Evolutionary conservation across 2,113 vertebrate species (phyloP), one percentile per base, ranked within the genome.

Genomic region (Corythoichthys intestinalis): DNA sequence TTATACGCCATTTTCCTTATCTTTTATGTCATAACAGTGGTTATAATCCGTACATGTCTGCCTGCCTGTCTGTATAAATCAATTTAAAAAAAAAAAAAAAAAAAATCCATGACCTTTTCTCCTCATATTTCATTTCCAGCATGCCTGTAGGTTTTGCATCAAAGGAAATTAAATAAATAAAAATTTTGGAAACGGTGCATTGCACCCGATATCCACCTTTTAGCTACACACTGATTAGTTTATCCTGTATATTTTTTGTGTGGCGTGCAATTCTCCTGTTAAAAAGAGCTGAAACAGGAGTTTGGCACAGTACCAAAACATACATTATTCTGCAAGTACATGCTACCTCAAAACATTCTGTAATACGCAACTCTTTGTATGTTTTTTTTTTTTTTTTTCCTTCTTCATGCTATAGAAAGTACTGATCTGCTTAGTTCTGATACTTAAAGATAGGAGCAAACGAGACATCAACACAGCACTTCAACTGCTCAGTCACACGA

Each of bases 271-370:
- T 56, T 75, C 46, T 64, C 61, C 34, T 9, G 72, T 66, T 80
- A 79, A 77, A 75, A 83, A 81, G 76, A 78, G 70, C 39, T 54
- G 4, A 38, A 54, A 50, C 60, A 56, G 48, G 48, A 50, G 53
- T 56, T 56, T 80, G 84, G 76, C 70, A 58, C 65, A 56, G 12
- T 20, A 80, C 83, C 80, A 71, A 44, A 66, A 57, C 72, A 67
- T 57, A 67, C 74, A 85, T 82, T 85, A 79, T 50, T 68, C 65
- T 39, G 60, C 54, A 53, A 73, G 46, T 5, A 1, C n/a, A 17
- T 60, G 72, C 61, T 68, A 67, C 46, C 38, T 67, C 39, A 50
- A 79, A 79, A 44, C 41, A 44, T 44, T 44, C 41, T 44, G 41
- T 44, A 56, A 56, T 12, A 54, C 5, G 58, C 14, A 6, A 56